Conservation (phyloP, 2,888 invertebrate species). For the Idaea straminata region DNA sequence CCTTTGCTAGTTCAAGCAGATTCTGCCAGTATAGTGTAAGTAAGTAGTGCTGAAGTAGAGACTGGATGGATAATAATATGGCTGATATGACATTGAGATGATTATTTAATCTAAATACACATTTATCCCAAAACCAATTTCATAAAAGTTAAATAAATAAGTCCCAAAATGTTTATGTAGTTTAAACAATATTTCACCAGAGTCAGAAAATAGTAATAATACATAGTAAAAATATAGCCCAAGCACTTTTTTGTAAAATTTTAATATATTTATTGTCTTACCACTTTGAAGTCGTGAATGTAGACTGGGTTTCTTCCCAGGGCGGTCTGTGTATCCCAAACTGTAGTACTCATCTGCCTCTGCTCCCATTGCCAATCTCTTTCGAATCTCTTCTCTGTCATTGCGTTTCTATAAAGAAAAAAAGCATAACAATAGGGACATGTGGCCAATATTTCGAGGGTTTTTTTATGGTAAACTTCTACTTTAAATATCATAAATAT, state of each 20-base stretch:
- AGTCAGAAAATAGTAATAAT: too few species aligned
- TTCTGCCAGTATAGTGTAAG: neutral
- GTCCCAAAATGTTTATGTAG: neutral
- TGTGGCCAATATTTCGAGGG: neutral
- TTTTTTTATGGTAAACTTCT: too few species aligned
- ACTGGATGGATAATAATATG: neutral
- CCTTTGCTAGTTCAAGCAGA: neutral
- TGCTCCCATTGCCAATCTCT: slow-evolving; percentile 91
- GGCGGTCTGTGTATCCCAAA: slow-evolving; percentile 81
- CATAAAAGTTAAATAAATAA: neutral
- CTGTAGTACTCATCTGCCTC: slow-evolving; percentile 87
- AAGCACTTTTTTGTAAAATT: neutral
- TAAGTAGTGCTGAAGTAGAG: neutral
- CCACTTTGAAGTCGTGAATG: slow-evolving; percentile 93
- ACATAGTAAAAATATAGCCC: neutral
- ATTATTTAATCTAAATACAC: neutral
- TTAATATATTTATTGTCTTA: slow-evolving; percentile 47
- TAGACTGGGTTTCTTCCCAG: slow-evolving; percentile 91
- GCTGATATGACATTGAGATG: neutral
- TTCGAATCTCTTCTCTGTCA: slow-evolving; percentile 95
- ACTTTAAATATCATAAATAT: neutral
- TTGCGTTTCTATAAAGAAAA: slow-evolving; percentile 86
- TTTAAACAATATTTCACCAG: neutral
- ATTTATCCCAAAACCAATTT: neutral
- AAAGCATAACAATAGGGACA: slow-evolving; percentile 1